Percentiles rank a stretch among this genome's conserved stretches.
Conservation (phyloP, 2,113 vertebrate genomes). For the Trochalopteron elliotii region DNA sequence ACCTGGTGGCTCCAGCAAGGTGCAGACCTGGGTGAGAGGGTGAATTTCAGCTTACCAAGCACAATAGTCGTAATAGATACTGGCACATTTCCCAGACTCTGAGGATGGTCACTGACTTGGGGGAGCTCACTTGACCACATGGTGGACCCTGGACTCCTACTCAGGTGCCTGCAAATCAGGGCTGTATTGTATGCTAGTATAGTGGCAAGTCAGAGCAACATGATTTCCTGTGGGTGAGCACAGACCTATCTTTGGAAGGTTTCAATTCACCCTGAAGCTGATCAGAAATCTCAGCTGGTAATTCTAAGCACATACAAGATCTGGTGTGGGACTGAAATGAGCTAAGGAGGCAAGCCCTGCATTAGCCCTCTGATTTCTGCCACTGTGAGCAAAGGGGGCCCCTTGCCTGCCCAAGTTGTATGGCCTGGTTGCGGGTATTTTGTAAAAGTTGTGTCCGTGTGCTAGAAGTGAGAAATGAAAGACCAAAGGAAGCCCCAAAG, state of each 20-base stretch:
- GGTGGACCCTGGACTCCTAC: not conserved
- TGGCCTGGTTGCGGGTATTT: not conserved
- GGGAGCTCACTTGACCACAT: not conserved
- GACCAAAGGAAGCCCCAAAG: not conserved
- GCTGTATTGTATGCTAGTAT: accelerated
- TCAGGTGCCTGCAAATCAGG: not conserved
- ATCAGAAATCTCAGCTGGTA: not conserved
- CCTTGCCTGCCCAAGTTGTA: not conserved
- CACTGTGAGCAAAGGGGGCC: not conserved
- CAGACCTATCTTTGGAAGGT: not conserved
- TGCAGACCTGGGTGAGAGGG: not conserved
- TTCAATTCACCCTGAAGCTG: not conserved
- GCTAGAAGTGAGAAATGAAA: not conserved
- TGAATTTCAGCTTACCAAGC: not conserved
- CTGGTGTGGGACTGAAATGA: not conserved
- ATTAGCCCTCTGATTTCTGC: not conserved
- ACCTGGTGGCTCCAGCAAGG: not conserved
- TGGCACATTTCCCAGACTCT: not conserved
- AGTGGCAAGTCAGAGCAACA: not conserved
- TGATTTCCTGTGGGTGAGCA: not conserved
- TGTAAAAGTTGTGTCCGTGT: not conserved
- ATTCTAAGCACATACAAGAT: not conserved
- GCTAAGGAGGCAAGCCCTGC: not conserved
- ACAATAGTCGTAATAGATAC: not conserved
- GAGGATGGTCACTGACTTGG: not conserved